A percentile compares a stretch with the other conserved stretches of the same genome.
phyloP scores from a whole-genome alignment of 2,888 invertebrate species.

The Atrina japonica region DNA sequence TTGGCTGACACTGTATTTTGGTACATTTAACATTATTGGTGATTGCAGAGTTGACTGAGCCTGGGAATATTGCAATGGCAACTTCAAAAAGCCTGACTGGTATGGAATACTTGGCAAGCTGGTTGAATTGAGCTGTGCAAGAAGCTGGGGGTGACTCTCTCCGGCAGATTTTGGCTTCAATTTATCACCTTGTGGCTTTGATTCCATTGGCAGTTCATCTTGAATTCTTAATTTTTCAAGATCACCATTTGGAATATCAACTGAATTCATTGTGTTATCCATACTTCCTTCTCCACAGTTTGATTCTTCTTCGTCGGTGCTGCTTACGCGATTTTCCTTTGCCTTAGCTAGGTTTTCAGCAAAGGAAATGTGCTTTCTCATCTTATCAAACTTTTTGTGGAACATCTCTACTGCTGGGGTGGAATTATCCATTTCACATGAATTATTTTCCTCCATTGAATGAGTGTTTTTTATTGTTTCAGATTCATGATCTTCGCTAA shows the following conservation, averaged over 20 bases:
- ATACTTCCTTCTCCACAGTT: conserved; percentile 43
- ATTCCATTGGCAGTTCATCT: conserved; percentile 5
- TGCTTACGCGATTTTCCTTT: conserved; percentile 8
- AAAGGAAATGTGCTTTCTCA: conserved; percentile 59
- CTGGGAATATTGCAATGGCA: conserved; percentile 26
- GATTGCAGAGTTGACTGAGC: conserved; percentile 8
- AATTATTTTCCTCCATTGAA: neutral
- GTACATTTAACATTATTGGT: conserved; percentile 7
- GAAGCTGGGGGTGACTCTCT: conserved; percentile 74
- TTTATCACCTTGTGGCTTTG: conserved; percentile 6
- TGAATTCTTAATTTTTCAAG: conserved; percentile 20
- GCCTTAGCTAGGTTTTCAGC: neutral
- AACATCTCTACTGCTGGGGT: conserved; percentile 50
- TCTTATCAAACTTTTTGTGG: conserved; percentile 76
- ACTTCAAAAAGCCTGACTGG: conserved; percentile 26
- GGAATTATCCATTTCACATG: conserved; percentile 17
- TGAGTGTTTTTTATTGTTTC: too few relatives aligned
- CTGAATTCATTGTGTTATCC: conserved; percentile 33
- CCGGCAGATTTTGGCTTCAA: conserved; percentile 62
- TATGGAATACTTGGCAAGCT: conserved; percentile 40
- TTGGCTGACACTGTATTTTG: conserved; percentile 1
- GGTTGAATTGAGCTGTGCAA: conserved; percentile 69
- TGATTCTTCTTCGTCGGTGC: conserved; percentile 45
- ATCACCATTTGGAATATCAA: conserved; percentile 20
- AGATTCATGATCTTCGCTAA: too few relatives aligned